A percentile compares a stretch with the other conserved stretches of the same genome.
phyloP scores from a whole-genome alignment of 2,113 vertebrate species.

The Malurus alboscapulatus region DNA sequence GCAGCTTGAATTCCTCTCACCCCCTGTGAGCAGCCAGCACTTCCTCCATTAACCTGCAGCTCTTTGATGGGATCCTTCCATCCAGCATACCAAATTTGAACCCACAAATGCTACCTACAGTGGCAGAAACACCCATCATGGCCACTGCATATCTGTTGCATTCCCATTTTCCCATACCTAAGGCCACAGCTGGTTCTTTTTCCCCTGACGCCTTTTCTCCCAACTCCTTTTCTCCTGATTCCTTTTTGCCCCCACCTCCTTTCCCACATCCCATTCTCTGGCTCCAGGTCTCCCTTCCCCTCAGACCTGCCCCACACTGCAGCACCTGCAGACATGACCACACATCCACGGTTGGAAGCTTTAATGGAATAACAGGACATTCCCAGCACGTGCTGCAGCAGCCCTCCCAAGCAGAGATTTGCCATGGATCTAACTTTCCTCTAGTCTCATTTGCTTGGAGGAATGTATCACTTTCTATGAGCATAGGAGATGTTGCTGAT shows the following conservation, averaged over 20 bases:
- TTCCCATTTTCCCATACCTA: background rate
- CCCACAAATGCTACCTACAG: too few species aligned
- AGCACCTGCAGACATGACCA: background rate
- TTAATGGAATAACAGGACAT: background rate
- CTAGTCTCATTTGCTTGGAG: background rate
- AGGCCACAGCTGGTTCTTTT: background rate
- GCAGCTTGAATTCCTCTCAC: background rate
- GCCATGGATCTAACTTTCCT: background rate
- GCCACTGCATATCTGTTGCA: background rate
- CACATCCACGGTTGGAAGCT: background rate
- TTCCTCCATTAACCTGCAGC: background rate
- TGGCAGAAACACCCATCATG: accelerated
- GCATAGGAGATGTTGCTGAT: background rate
- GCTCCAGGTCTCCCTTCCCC: background rate
- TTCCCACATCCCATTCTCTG: background rate
- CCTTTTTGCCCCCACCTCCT: background rate
- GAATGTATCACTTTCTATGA: background rate
- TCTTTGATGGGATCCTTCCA: background rate
- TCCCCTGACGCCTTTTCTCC: background rate
- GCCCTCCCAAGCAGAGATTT: background rate
- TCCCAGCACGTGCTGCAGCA: background rate
- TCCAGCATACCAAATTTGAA: background rate
- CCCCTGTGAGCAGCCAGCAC: background rate
- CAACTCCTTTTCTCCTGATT: background rate
- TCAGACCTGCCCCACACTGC: accelerated